Conservation (phyloP, 2,797 vertebrate species). For the Vespertilio murinus region DNA sequence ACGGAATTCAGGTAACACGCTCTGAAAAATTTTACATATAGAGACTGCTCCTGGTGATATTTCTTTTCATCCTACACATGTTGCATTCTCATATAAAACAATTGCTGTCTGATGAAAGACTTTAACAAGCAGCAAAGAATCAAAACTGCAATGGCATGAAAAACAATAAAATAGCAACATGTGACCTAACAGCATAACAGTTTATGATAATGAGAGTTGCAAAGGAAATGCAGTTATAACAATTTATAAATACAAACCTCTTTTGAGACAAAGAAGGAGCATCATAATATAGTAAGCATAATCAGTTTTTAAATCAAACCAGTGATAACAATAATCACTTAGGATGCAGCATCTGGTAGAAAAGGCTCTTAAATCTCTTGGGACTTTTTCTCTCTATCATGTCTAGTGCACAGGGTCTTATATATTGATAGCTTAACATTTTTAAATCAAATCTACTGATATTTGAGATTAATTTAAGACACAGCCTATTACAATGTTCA, state of each 20-base stretch:
- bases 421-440: not conserved
- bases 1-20: slow-evolving; percentile 43
- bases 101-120: not conserved
- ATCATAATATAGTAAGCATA: not conserved
- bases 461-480: not conserved
- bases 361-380: not conserved
- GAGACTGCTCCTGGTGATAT: not conserved
- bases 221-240: not conserved
- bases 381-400: not conserved
- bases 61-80: not conserved
- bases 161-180: not conserved
- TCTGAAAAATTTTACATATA: not conserved
- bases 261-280: not conserved
- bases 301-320: not conserved
- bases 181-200: not conserved
- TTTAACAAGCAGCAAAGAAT: not conserved
- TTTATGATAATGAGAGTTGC: not conserved
- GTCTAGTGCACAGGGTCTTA: not conserved
- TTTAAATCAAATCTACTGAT: not conserved
- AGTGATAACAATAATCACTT: not conserved
- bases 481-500: not conserved
- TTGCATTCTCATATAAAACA: not conserved
- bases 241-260: not conserved
- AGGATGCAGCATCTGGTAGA: not conserved
- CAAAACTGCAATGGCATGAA: not conserved